These are phyloP conservation scores for Mormoops blainvillei DNA, from an alignment of 2,113 vertebrate species.

Conservation along the genomic window DNA sequence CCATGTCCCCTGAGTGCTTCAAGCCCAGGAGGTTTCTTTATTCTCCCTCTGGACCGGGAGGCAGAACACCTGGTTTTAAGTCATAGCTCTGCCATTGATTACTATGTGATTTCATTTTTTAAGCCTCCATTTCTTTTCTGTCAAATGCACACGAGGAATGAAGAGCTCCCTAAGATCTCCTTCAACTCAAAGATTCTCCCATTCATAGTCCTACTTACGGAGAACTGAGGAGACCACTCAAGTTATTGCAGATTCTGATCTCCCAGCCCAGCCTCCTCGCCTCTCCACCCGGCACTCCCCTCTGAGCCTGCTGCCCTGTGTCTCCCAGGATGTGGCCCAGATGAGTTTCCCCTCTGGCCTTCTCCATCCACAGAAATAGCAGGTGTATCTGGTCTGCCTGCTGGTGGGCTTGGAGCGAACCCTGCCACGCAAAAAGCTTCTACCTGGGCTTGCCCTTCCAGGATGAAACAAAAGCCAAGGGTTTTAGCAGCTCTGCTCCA, in stretches of 20 bases:
- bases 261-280: neutral
- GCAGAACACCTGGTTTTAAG: neutral
- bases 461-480: neutral
- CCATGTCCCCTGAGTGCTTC: neutral
- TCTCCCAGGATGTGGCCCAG: neutral
- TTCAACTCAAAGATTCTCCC: neutral
- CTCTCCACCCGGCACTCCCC: neutral
- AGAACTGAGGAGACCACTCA: neutral
- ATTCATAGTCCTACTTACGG: neutral
- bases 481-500: neutral
- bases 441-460: neutral
- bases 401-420: neutral
- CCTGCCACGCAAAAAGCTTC: rapidly evolving
- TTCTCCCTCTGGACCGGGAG: neutral
- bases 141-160: neutral
- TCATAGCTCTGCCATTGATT: neutral
- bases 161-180: neutral
- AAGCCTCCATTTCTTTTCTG: neutral
- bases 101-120: neutral
- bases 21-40: neutral
- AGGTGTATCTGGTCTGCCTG: neutral
- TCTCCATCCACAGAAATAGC: neutral
- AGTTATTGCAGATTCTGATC: neutral
- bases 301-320: neutral
- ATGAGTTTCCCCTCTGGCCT: neutral